These are phyloP conservation scores for Clostera curtula DNA, from an alignment of 2,888 invertebrate genomes.

Conservation along the genomic window DNA sequence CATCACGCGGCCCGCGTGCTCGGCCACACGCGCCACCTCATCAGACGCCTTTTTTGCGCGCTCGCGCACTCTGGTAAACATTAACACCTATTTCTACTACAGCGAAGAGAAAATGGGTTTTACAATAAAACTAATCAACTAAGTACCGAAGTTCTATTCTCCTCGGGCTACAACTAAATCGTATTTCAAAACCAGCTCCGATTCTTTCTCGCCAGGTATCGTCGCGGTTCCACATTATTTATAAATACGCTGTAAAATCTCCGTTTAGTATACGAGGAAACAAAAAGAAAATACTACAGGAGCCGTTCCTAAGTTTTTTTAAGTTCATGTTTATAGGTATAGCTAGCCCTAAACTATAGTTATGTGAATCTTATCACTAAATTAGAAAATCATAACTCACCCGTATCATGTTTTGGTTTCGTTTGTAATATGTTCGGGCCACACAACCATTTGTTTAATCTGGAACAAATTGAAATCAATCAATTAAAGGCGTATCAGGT, in stretches of 20 bases:
- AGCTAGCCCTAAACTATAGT: too few relatives aligned
- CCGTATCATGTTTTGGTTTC: constrained; percentile 51
- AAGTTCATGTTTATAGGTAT: too few relatives aligned
- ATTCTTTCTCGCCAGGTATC: too few relatives aligned
- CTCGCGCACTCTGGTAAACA: constrained; percentile 46
- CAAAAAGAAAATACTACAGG: too few relatives aligned
- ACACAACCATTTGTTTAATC: constrained; percentile 44
- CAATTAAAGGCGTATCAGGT: constrained; percentile 3
- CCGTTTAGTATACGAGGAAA: too few relatives aligned
- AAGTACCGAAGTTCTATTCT: too few relatives aligned
- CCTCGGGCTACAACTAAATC: too few relatives aligned
- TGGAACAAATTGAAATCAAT: constrained; percentile 34
- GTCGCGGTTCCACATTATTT: too few relatives aligned
- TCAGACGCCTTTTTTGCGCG: constrained; percentile 48
- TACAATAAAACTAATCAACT: too few relatives aligned
- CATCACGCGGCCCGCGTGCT: constrained; percentile 48
- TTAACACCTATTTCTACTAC: constrained; percentile 11
- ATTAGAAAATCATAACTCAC: constrained; percentile 30
- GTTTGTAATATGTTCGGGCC: constrained; percentile 20
- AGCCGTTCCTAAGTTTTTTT: too few relatives aligned
- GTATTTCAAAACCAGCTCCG: too few relatives aligned
- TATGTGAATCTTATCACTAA: neutral
- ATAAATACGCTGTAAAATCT: too few relatives aligned
- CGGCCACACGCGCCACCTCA: constrained; percentile 41
- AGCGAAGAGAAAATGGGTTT: constrained; percentile 7